A percentile compares a stretch with the other conserved stretches of the same genome.
These are phyloP conservation scores for Lepidothrix coronata DNA, from an alignment of 2,113 vertebrate genomes.

Conservation along the genomic window DNA sequence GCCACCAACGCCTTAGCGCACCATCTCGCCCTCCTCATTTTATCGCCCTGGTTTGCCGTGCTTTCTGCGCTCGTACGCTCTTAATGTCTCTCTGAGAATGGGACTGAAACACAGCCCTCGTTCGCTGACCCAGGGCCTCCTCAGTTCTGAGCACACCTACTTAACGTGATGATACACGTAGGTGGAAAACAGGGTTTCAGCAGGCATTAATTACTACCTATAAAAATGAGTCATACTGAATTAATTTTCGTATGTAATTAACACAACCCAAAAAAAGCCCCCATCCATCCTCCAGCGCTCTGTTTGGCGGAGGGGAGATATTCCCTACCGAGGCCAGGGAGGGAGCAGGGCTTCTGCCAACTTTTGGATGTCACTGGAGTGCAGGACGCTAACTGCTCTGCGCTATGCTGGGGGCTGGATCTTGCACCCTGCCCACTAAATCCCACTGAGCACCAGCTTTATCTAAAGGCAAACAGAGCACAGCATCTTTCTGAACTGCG, in stretches of 20 bases:
- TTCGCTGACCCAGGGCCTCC: not conserved
- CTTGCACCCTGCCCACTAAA: not conserved
- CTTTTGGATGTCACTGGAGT: not conserved
- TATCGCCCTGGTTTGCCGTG: not conserved
- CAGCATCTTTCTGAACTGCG: not conserved
- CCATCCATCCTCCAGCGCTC: not conserved
- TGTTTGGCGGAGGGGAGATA: not conserved
- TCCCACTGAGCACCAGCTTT: not conserved
- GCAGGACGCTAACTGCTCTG: fast-evolving
- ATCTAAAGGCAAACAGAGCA: not conserved
- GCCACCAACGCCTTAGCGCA: fast-evolving
- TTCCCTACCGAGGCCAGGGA: not conserved
- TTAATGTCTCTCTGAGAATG: too few relatives aligned
- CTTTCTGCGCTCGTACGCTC: fast-evolving
- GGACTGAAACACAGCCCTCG: fast-evolving
- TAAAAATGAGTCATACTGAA: not conserved
- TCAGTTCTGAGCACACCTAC: not conserved
- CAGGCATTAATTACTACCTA: not conserved
- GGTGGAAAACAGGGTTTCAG: not conserved
- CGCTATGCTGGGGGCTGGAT: fast-evolving
- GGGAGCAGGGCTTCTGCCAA: not conserved
- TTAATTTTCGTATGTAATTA: not conserved
- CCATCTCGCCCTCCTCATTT: fast-evolving
- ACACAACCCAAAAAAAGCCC: not conserved
- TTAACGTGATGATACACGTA: fast-evolving